Evolutionary conservation across 2,888 invertebrate species (phyloP), one percentile per base, ranked within the genome.

Genomic region (Suillia variegata): DNA sequence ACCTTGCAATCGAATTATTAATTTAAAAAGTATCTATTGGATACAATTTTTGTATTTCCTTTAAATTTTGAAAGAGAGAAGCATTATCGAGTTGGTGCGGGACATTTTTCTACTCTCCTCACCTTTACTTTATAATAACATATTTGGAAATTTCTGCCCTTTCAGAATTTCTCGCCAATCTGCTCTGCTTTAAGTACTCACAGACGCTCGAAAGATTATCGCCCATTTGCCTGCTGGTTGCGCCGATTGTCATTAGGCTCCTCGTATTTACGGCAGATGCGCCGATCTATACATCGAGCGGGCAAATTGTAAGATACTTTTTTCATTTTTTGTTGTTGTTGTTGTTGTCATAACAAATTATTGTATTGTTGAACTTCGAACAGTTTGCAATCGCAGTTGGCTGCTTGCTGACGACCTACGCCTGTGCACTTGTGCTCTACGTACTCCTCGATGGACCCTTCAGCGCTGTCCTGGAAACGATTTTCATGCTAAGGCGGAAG

Each of bases 361-460:
- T 26, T 26, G 26, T 10, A 26, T 26, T 26, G 6, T 6, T 10
- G 26, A 5, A 5, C 5, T 26, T 26, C 26, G 10, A 10, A 6
- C 26, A 26, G 26, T 26, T 26, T 26, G 26, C 26, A 26, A 26
- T 26, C 6, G 26, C 22, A 18, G 2, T 21, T 4, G 87, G 87
- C 15, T 83, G 84, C 1, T 69, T 81, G 1, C 24, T 83, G 2
- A 67, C 83, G 6, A 84, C 85, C 0, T 73, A 85, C 49, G 59
- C 72, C 0, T 80, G 76, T 2, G 80, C 86, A 2, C 74, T 87
- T 17, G 54, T 84, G 20, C 80, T 88, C 17, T 83, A 85, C 1
- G 74, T 88, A 49, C 74, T 87, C 31, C 84, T 87, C 55, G 88
- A 88, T 79, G 86, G 87, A 74, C 88, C 88, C 1, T 80, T 85